A percentile compares a stretch with the other conserved stretches of the same genome.
phyloP scores from a whole-genome alignment of 1,140 invertebrate species.

The Tachypleus tridentatus region DNA sequence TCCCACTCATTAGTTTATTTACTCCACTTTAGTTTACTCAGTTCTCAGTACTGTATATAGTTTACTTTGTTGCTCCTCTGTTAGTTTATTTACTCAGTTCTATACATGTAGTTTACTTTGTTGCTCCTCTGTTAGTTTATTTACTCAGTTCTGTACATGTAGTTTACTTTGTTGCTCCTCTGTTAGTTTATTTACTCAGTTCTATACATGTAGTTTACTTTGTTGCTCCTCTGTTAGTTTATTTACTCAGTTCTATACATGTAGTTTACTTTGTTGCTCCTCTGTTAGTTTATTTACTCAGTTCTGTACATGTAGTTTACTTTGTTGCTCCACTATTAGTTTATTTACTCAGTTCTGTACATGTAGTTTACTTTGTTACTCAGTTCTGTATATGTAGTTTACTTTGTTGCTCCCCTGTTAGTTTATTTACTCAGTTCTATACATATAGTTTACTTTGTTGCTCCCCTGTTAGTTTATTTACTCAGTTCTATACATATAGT shows the following conservation, averaged over 20 bases:
- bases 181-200: conserved; percentile 1
- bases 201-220: background rate
- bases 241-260: background rate
- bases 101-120: conserved; percentile 13
- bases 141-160: background rate
- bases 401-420: too few species aligned
- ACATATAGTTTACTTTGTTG: conserved; percentile 20
- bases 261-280: conserved; percentile 15
- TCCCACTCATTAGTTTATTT: too few species aligned
- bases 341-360: background rate
- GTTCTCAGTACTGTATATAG: too few species aligned
- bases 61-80: too few species aligned
- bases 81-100: background rate
- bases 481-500: too few species aligned
- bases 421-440: too few species aligned
- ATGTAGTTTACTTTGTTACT: too few species aligned
- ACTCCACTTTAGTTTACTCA: too few species aligned
- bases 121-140: background rate
- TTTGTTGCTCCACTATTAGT: background rate
- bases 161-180: conserved; percentile 14
- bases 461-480: too few species aligned
- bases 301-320: conserved; percentile 13
- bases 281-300: background rate
- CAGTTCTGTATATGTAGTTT: background rate
- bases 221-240: too few species aligned